Conservation (phyloP, 1,140 invertebrate species). For the Drosophila tsacasi region DNA sequence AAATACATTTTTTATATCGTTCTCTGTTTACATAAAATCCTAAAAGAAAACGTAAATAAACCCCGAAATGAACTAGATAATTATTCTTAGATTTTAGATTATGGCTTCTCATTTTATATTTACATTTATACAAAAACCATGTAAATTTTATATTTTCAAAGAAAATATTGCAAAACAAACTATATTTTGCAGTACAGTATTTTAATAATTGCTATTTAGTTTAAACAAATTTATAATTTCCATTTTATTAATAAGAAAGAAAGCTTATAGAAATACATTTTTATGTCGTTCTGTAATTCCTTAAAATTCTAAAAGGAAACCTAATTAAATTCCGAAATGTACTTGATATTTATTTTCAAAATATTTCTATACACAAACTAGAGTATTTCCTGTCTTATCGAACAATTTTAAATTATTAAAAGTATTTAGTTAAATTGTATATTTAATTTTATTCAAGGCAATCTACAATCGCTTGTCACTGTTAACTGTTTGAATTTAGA, state of each 20-base stretch:
- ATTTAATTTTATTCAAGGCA: neutral
- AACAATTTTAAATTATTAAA: neutral
- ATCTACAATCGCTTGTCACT: neutral
- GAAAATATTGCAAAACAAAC: neutral
- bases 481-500: conserved; percentile 52
- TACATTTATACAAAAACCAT: neutral
- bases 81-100: too few relatives aligned
- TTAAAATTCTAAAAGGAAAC: neutral
- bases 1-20: too few relatives aligned
- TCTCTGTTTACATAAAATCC: too few relatives aligned
- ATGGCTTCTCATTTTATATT: too few relatives aligned
- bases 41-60: too few relatives aligned
- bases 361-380: neutral
- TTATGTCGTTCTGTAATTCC: accelerated
- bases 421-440: neutral
- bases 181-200: neutral
- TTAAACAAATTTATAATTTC: neutral
- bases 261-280: neutral
- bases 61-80: too few relatives aligned
- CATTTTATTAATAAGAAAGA: neutral
- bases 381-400: neutral
- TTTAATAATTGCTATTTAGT: neutral
- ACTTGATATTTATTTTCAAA: neutral
- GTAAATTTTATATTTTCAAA: neutral
- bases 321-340: neutral